Conservation (phyloP, 2,797 vertebrate species). For the Sus cebifrons region DNA sequence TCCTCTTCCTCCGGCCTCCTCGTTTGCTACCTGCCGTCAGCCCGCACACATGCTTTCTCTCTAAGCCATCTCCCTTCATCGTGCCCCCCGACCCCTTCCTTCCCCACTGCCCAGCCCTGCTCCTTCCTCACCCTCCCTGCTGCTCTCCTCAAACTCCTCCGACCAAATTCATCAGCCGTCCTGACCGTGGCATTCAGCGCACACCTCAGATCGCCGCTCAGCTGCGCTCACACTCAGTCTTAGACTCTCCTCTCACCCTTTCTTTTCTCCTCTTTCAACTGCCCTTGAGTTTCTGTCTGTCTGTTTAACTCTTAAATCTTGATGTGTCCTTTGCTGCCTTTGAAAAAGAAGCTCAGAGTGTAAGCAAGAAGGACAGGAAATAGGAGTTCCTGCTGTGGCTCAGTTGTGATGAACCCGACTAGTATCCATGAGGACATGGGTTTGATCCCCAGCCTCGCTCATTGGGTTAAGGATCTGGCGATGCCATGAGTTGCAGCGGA, state of each 20-base stretch:
- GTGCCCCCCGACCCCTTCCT: no score
- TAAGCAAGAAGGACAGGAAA: neutral
- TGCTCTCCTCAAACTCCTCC: neutral
- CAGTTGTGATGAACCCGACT: no score
- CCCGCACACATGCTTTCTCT: neutral
- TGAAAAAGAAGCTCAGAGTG: neutral
- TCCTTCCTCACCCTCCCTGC: no score
- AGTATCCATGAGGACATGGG: no score
- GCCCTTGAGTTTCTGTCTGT: no score
- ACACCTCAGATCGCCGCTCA: neutral
- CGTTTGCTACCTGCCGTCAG: neutral
- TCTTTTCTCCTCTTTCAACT: neutral
- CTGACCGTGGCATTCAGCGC: rapidly evolving
- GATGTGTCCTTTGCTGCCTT: neutral
- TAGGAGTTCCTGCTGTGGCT: no score
- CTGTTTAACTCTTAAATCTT: neutral
- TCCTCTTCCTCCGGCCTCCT: neutral
- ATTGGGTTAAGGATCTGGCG: no score
- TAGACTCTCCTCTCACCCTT: neutral
- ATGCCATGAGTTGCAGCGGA: no score
- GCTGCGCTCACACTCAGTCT: no score
- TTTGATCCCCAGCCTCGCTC: no score
- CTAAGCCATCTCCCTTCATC: neutral
- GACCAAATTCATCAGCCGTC: neutral
- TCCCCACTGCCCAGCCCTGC: no score